Percentiles rank a stretch among this genome's conserved stretches.
Conservation (phyloP, 1,140 invertebrate species). For the Drosophila pseudoananassae region DNA sequence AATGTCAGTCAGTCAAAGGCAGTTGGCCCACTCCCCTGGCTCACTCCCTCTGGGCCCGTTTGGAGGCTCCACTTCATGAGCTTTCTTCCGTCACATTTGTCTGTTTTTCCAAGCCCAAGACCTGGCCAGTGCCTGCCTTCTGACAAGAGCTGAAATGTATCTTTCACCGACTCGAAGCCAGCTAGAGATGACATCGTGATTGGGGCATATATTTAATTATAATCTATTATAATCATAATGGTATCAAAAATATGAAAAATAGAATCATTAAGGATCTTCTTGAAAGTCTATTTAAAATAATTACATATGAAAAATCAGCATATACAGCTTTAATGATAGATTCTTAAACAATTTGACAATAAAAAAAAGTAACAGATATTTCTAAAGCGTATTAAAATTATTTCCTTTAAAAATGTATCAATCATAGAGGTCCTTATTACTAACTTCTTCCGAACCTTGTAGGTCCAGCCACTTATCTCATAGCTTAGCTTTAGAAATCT, state of each 20-base stretch:
- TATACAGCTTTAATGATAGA: neutral
- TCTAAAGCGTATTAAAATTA: neutral
- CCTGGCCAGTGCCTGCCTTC: slow-evolving; percentile 64
- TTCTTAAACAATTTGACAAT: neutral
- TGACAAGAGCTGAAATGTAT: slow-evolving; percentile 82
- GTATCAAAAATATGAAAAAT: neutral
- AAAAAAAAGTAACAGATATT: no score
- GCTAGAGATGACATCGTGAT: slow-evolving; percentile 45
- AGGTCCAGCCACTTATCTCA: slow-evolving; percentile 26
- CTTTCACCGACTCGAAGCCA: slow-evolving; percentile 60
- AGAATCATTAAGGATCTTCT: neutral
- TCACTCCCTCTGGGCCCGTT: neutral
- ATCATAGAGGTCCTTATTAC: neutral
- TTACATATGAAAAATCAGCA: no score
- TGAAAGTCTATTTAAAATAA: no score
- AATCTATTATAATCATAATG: neutral
- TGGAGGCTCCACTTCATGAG: slow-evolving; percentile 21
- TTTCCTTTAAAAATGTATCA: neutral
- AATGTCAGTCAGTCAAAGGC: slow-evolving; percentile 75
- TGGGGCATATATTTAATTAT: neutral
- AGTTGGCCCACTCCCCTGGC: slow-evolving; percentile 7
- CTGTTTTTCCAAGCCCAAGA: slow-evolving; percentile 68
- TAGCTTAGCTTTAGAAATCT: slow-evolving; percentile 33
- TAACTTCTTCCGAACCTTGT: neutral
- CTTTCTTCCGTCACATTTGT: slow-evolving; percentile 80